Evolutionary conservation across 2,888 invertebrate genomes (phyloP).

Genomic region (Ichneumon xanthorius): DNA sequence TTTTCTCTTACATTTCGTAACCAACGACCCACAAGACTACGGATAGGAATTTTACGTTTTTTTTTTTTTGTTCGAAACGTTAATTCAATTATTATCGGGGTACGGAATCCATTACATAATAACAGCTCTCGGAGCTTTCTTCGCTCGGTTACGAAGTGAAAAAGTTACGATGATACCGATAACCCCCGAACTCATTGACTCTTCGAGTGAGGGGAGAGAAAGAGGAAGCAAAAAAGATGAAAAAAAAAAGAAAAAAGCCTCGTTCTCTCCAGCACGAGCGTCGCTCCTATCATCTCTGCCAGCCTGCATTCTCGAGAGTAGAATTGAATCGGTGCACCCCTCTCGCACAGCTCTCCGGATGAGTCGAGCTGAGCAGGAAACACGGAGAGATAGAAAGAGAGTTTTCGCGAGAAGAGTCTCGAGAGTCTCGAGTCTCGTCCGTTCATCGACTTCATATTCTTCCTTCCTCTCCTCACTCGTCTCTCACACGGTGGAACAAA

Average conservation of each 20-base stretch:
- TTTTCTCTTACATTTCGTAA: background rate
- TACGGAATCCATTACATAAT: slow-evolving; percentile 43
- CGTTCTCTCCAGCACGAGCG: slow-evolving; percentile 50
- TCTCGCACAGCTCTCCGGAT: slow-evolving; percentile 31
- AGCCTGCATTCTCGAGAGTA: slow-evolving; percentile 60
- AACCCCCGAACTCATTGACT: slow-evolving; percentile 66
- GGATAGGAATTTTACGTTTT: background rate
- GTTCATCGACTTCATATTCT: slow-evolving; percentile 63
- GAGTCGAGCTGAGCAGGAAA: slow-evolving; percentile 59
- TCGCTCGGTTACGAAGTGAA: slow-evolving; percentile 17
- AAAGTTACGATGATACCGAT: slow-evolving; percentile 59
- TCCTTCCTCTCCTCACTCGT: slow-evolving; percentile 18
- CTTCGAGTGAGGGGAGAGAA: slow-evolving; percentile 58
- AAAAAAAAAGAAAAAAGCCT: slow-evolving; percentile 39
- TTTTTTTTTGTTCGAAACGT: background rate
- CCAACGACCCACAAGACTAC: background rate
- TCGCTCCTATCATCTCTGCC: slow-evolving; percentile 50
- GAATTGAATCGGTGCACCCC: slow-evolving; percentile 63
- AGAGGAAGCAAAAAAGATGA: background rate
- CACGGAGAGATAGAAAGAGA: slow-evolving; percentile 40
- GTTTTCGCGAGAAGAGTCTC: slow-evolving; percentile 57
- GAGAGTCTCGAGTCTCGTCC: slow-evolving; percentile 64
- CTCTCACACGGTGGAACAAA: background rate
- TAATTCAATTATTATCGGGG: slow-evolving; percentile 10
- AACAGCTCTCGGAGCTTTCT: slow-evolving; percentile 42